These are phyloP conservation scores for Nomada flava DNA, from an alignment of 2,888 invertebrate genomes.

Conservation along the genomic window DNA sequence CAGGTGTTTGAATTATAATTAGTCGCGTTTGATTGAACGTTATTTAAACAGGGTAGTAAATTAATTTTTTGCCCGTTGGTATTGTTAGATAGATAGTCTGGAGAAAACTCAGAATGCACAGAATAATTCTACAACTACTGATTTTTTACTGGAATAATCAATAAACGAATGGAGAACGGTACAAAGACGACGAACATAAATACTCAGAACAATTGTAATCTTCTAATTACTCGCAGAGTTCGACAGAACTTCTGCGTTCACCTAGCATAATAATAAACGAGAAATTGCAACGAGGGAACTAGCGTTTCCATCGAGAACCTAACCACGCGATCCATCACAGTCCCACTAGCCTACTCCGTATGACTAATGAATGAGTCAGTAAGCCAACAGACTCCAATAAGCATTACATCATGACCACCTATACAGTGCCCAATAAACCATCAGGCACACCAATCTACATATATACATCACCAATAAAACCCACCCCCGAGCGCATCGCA, in stretches of 20 bases:
- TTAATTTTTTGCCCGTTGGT: too few species aligned
- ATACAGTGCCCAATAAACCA: background rate
- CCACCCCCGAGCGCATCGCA: background rate
- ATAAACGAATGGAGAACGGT: too few species aligned
- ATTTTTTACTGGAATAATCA: too few species aligned
- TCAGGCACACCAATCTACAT: background rate
- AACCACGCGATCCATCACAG: background rate
- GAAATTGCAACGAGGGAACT: background rate
- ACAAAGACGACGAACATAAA: too few species aligned
- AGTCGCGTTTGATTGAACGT: background rate
- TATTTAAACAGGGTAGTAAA: too few species aligned
- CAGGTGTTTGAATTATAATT: background rate
- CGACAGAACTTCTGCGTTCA: too few species aligned
- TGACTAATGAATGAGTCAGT: slow-evolving; percentile 9
- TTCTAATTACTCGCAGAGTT: too few species aligned
- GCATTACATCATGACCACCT: background rate
- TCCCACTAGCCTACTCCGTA: background rate
- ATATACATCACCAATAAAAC: background rate
- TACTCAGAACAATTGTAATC: too few species aligned
- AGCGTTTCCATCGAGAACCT: background rate
- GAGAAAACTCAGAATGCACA: too few species aligned
- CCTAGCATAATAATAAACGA: background rate
- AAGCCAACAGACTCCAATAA: background rate
- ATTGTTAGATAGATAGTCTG: too few species aligned
- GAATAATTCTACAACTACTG: too few species aligned